Base-by-base conservation (phyloP, 92 coral and sea anemone genomes). In the Porites lobata region DNA sequence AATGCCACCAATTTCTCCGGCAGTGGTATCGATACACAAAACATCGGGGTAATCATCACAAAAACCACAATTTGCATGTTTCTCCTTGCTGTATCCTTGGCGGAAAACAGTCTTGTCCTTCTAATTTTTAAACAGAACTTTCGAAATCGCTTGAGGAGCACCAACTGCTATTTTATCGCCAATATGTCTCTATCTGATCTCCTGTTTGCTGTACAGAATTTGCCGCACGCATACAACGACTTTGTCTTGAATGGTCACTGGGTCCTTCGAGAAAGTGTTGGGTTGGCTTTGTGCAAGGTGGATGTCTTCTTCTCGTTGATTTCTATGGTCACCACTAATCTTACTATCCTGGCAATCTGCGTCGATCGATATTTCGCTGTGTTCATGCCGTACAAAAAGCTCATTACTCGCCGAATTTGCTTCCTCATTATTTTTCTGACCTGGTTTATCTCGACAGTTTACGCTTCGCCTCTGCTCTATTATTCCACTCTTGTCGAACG, bases 121-220 rank as follows among this genome's bases (percentile, higher is more conserved):
- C 58, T 67, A 8, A 50, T 77, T 11, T 15, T 85, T 15, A 85
- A 67, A 32, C 67, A 67, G 72, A 57, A 85, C 77, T 38, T 15
- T 4, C 12, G 18, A 47, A 65, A 57, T 54, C 67, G 77, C 7
- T 19, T 85, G 69, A 51, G 89, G 17, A 85, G 83, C 14, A 75
- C 83, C 6, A 85, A 85, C 75, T 65, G 77, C 29, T 85, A 51
- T 43, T 77, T 85, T 57, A 76, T 85, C 1, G 84, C 89, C 9
- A 85, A 85, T 51, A 85, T 85, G 89, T 65, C 89, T 2, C 17
- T 76, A 11, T 68, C 89, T 22, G 89, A 85, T n/a, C 57, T 29
- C 51, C 89, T 85, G 7, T 85, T 85, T 9, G 79, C 89, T 29
- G 7, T 77, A 9, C 89, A 85, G 73, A 85, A 77, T 17, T 14